Evolutionary conservation across 2,888 invertebrate genomes (phyloP).

Genomic region (Drosophila pullipes): DNA sequence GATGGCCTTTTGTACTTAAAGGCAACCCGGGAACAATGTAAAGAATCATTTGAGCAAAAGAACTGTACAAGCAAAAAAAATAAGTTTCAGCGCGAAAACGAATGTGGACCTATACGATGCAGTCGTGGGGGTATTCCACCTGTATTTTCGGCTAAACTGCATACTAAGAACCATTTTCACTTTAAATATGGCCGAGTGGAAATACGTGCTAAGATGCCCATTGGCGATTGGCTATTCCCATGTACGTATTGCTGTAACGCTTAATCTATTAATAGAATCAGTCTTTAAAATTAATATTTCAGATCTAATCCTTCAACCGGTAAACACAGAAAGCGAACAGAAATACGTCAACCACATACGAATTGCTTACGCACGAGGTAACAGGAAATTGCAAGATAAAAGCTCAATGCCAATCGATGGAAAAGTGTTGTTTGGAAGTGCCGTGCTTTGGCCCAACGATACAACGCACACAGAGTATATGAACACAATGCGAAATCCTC

Average conservation of each 20-base stretch:
- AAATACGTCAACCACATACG: slow-evolving; percentile 13
- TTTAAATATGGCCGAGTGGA: slow-evolving; percentile 49
- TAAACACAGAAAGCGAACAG: not conserved
- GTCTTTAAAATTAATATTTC: not conserved
- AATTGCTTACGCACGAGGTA: slow-evolving; percentile 45
- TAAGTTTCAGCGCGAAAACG: accelerated
- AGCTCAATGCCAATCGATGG: not conserved
- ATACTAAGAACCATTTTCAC: not conserved
- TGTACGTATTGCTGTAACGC: slow-evolving; percentile 26
- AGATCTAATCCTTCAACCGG: slow-evolving; percentile 41
- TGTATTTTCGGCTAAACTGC: slow-evolving; percentile 23
- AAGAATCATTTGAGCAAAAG: accelerated
- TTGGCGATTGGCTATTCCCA: slow-evolving; percentile 45
- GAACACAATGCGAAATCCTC: not conserved
- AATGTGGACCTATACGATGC: slow-evolving; percentile 5
- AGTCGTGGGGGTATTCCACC: not conserved
- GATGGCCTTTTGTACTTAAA: slow-evolving; percentile 9
- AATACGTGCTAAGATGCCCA: slow-evolving; percentile 31
- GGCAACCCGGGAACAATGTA: not conserved
- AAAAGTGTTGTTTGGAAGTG: slow-evolving; percentile 33
- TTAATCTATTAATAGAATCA: no score
- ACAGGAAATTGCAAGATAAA: not conserved
- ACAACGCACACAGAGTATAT: not conserved
- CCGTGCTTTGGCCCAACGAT: not conserved
- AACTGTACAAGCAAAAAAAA: slow-evolving; percentile 12